These are phyloP conservation scores for Mythimna loreyi DNA, from an alignment of 2,888 invertebrate genomes.

Conservation along the genomic window DNA sequence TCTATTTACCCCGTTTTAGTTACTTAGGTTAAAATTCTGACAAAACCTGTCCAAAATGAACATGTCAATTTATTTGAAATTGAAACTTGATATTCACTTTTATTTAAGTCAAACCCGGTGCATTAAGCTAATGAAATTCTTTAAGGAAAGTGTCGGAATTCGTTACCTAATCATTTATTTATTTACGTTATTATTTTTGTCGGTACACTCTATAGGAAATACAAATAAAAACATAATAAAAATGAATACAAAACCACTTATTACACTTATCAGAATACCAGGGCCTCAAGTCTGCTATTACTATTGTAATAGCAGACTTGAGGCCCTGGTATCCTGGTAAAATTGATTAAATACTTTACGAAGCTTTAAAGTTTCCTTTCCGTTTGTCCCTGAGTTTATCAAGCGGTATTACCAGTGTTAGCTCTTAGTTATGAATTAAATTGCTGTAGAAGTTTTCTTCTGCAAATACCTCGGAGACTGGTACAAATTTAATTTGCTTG, in stretches of 20 bases:
- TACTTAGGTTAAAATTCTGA: too few relatives aligned
- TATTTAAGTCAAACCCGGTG: not conserved
- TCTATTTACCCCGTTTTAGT: too few relatives aligned
- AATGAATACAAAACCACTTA: too few relatives aligned
- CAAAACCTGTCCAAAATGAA: not conserved
- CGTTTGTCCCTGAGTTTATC: conserved; percentile 41
- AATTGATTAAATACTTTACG: conserved; percentile 38
- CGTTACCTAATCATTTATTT: not conserved
- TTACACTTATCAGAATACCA: too few relatives aligned
- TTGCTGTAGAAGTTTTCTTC: conserved; percentile 30
- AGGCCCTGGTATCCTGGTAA: conserved; percentile 37
- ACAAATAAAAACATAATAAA: too few relatives aligned
- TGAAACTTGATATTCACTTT: conserved; percentile 7
- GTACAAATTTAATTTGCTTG: conserved; percentile 37
- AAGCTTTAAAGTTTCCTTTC: conserved; percentile 20
- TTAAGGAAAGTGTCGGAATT: conserved; percentile 4
- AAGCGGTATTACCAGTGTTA: conserved; percentile 25
- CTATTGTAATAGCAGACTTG: too few relatives aligned
- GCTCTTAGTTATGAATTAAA: conserved; percentile 24
- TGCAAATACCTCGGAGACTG: conserved; percentile 31
- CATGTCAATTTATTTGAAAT: not conserved
- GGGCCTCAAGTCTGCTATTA: too few relatives aligned
- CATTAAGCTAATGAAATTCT: conserved; percentile 14
- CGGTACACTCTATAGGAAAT: too few relatives aligned
- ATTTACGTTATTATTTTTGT: too few relatives aligned